A percentile compares a stretch with the other conserved stretches of the same genome.
These are phyloP conservation scores for Rhaphigaster nebulosa DNA, from an alignment of 2,888 invertebrate genomes.

Conservation along the genomic window DNA sequence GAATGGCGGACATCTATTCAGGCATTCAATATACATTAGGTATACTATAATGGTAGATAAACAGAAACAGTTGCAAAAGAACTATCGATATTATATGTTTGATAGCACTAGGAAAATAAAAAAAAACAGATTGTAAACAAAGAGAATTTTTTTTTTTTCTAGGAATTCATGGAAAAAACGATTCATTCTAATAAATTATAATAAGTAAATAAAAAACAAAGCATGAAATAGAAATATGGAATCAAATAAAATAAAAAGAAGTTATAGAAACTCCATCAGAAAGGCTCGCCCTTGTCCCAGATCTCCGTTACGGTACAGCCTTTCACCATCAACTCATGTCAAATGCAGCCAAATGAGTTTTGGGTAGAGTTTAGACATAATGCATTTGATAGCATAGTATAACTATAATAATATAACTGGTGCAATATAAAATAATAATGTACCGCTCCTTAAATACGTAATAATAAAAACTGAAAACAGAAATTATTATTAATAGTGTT, in stretches of 20 bases:
- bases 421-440: not conserved
- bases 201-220: not conserved
- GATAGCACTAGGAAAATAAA: no score
- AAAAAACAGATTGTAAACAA: not conserved
- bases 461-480: not conserved
- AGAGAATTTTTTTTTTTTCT: not conserved
- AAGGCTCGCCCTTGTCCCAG: slow-evolving; percentile 16
- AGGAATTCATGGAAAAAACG: not conserved
- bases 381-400: not conserved
- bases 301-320: slow-evolving; percentile 50
- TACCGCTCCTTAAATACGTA: not conserved
- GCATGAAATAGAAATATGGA: not conserved
- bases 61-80: no score
- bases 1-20: no score
- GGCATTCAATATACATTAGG: no score
- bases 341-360: slow-evolving; percentile 23
- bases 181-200: not conserved
- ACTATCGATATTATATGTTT: no score
- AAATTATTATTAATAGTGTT: no score
- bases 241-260: slow-evolving; percentile 16
- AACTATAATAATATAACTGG: not conserved
- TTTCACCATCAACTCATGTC: slow-evolving; percentile 32
- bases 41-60: no score
- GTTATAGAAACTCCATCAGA: slow-evolving; percentile 43
- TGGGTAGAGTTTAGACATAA: not conserved